Percentiles rank a stretch among this genome's conserved stretches.
These are phyloP conservation scores for Apostichopus japonicus DNA, from an alignment of 35 echinoderm and acorn worm species.

Conservation along the genomic window DNA sequence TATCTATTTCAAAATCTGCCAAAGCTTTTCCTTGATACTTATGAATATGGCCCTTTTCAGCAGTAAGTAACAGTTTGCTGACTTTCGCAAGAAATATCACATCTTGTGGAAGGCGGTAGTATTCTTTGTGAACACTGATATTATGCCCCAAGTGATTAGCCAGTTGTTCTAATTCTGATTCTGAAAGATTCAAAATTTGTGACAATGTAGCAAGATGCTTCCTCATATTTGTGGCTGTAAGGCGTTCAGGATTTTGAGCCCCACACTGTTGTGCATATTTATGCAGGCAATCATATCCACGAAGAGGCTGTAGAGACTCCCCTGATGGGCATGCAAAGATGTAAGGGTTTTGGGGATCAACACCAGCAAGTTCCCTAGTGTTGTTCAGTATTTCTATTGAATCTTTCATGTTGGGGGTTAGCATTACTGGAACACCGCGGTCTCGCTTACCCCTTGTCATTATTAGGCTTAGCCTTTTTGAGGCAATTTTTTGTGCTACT, in stretches of 20 bases:
- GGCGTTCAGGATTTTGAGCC: conserved; percentile 42
- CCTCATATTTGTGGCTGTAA: conserved; percentile 46
- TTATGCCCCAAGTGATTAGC: conserved; percentile 40
- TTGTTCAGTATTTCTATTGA: conserved; percentile 13
- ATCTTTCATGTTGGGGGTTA: conserved; percentile 41
- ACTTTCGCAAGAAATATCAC: conserved; percentile 66
- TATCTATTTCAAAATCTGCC: conserved; percentile 49
- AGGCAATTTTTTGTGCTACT: conserved; percentile 20
- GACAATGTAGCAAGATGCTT: conserved; percentile 57
- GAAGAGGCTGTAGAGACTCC: conserved; percentile 10
- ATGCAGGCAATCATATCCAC: neutral
- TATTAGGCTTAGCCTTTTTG: conserved; percentile 37
- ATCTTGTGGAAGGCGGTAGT: conserved; percentile 51
- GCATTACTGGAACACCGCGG: conserved; percentile 38
- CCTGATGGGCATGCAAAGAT: conserved; percentile 46
- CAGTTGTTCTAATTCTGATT: conserved; percentile 34
- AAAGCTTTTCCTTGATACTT: conserved; percentile 48
- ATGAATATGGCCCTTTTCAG: conserved; percentile 66
- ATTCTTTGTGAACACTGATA: conserved; percentile 40
- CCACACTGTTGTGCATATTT: conserved; percentile 27
- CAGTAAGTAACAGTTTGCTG: conserved; percentile 55
- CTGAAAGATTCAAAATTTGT: conserved; percentile 18
- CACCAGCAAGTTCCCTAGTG: conserved; percentile 20
- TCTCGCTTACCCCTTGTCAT: conserved; percentile 44
- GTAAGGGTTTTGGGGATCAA: conserved; percentile 34